A percentile compares a stretch with the other conserved stretches of the same genome.
phyloP scores from a whole-genome alignment of 2,113 vertebrate species.

The Burhinus oedicnemus region DNA sequence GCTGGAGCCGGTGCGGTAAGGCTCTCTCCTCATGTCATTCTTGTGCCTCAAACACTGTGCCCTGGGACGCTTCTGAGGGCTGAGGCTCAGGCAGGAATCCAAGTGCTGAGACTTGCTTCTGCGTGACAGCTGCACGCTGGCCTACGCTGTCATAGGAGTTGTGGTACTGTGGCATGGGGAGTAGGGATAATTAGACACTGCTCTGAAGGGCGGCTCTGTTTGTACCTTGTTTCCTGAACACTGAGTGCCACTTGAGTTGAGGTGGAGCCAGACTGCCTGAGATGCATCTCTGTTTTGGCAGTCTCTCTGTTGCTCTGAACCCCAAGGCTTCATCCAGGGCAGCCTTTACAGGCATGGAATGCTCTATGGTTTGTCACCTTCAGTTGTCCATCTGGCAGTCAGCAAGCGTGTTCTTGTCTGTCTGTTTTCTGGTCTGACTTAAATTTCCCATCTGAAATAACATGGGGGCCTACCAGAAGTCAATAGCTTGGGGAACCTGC shows the following conservation, averaged over 20 bases:
- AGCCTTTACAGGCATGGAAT: neutral
- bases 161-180: accelerated
- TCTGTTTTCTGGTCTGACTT: neutral
- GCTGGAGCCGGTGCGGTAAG: neutral
- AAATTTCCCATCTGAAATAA: neutral
- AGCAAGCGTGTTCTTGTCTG: neutral
- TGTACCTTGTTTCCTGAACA: neutral
- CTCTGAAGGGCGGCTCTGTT: neutral
- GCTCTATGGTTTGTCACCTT: accelerated
- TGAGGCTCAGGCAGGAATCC: neutral
- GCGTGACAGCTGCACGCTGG: accelerated
- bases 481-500: neutral
- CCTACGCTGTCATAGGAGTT: accelerated
- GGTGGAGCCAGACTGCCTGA: neutral
- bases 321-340: accelerated
- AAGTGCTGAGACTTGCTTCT: neutral
- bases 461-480: accelerated
- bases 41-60: accelerated
- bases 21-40: accelerated
- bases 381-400: accelerated
- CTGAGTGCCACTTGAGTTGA: accelerated
- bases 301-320: neutral
- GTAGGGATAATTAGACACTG: neutral
- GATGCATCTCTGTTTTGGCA: neutral
- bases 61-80: neutral